phyloP scores from a whole-genome alignment of 2,797 vertebrate species.

The Lacerta agilis region DNA sequence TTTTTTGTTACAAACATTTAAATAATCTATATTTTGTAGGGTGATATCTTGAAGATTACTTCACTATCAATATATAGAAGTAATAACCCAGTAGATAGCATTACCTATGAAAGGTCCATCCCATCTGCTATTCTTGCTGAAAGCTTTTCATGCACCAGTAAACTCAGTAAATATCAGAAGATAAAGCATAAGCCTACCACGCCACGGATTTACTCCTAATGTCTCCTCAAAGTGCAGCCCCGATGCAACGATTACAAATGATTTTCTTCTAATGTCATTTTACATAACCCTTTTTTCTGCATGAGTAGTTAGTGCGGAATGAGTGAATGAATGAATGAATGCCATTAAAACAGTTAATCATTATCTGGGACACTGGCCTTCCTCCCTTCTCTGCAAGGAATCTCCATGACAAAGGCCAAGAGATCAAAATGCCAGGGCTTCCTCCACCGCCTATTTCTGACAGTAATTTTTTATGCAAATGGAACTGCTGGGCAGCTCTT shows the following conservation, averaged over 20 bases:
- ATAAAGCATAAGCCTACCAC: constrained; percentile 88
- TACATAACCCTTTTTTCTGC: constrained; percentile 92
- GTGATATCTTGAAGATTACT: constrained; percentile 87
- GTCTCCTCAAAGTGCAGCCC: constrained; percentile 88
- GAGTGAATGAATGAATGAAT: constrained; percentile 90
- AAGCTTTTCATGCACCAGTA: constrained; percentile 90
- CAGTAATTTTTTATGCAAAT: constrained; percentile 88
- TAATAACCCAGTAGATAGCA: constrained; percentile 89
- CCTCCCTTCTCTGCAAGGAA: constrained; percentile 81
- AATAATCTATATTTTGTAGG: constrained; percentile 86
- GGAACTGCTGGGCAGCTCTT: constrained; percentile 80
- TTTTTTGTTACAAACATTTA: constrained; percentile 82
- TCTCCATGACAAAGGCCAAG: constrained; percentile 91
- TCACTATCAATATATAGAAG: constrained; percentile 88
- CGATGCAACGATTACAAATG: constrained; percentile 89
- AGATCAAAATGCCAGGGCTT: constrained; percentile 85
- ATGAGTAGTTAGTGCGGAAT: constrained; percentile 86
- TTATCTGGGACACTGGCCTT: constrained; percentile 86
- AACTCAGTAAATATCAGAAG: constrained; percentile 90
- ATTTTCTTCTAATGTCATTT: constrained; percentile 91
- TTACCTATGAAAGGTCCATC: constrained; percentile 88
- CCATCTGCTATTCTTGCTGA: constrained; percentile 88
- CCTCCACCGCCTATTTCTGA: constrained; percentile 80
- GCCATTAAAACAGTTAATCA: constrained; percentile 93
- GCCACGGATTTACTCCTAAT: constrained; percentile 89